Evolutionary conservation across 2,888 invertebrate genomes (phyloP).

Genomic region (Coenonympha glycerion): DNA sequence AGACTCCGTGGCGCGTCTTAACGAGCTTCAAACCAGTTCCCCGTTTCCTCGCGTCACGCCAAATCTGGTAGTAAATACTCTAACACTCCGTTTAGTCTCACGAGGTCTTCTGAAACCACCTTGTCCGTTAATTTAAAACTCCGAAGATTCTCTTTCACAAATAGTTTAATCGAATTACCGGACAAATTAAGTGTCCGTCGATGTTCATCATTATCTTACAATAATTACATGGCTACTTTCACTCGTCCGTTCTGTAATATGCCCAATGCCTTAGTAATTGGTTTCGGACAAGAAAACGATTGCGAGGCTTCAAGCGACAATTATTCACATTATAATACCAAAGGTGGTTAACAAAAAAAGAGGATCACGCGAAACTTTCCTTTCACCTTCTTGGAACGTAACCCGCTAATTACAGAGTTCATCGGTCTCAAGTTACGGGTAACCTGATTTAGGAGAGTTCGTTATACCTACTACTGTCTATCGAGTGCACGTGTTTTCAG

Average conservation of each 20-base stretch:
- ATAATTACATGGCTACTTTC: slow-evolving; percentile 58
- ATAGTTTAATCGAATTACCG: slow-evolving; percentile 16
- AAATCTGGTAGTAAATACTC: slow-evolving; percentile 63
- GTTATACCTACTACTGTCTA: slow-evolving; percentile 25
- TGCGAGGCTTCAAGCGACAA: slow-evolving; percentile 46
- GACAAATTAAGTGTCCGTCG: slow-evolving; percentile 15
- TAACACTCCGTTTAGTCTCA: slow-evolving; percentile 48
- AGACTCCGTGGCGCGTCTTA: slow-evolving; percentile 67
- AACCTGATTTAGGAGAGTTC: slow-evolving; percentile 34
- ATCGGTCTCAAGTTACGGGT: slow-evolving; percentile 46
- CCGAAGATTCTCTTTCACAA: neutral
- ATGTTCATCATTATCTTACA: slow-evolving; percentile 21
- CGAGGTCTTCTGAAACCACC: slow-evolving; percentile 37
- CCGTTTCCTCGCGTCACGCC: slow-evolving; percentile 60
- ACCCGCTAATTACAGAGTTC: slow-evolving; percentile 55
- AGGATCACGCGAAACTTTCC: slow-evolving; percentile 52
- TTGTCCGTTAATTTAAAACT: neutral
- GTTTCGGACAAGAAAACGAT: slow-evolving; percentile 45
- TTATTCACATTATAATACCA: slow-evolving; percentile 57
- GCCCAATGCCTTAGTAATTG: slow-evolving; percentile 53
- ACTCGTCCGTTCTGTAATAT: slow-evolving; percentile 48
- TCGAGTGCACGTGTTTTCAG: slow-evolving; percentile 15
- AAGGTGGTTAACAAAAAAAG: slow-evolving; percentile 49
- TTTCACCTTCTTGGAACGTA: slow-evolving; percentile 55
- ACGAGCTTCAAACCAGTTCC: slow-evolving; percentile 68